Percentiles rank a stretch among this genome's conserved stretches.
Evolutionary conservation across 1,140 invertebrate species (phyloP).

Genomic region (Lysiphlebus fabarum): DNA sequence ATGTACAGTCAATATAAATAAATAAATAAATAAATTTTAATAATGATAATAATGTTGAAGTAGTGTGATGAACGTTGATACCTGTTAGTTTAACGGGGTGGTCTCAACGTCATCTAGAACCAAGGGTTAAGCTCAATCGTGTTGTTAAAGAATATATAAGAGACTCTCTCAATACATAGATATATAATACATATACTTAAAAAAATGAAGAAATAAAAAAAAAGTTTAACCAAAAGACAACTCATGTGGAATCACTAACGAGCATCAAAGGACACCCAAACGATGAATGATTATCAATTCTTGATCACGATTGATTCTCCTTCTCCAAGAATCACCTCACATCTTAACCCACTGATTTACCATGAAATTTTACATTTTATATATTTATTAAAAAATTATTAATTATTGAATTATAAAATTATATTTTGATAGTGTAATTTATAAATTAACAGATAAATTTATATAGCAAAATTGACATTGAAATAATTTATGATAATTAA

Average conservation of each 20-base stretch:
- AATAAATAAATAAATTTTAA: slow-evolving; percentile 11
- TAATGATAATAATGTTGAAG: slow-evolving; percentile 28
- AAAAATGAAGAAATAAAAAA: slow-evolving; percentile 32
- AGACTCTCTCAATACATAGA: not conserved
- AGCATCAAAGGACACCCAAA: slow-evolving; percentile 45
- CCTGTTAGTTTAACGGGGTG: slow-evolving; percentile 47
- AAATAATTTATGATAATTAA: too few relatives aligned
- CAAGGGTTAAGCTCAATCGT: not conserved
- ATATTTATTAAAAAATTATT: too few relatives aligned
- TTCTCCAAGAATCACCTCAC: too few relatives aligned
- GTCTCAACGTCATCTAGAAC: slow-evolving; percentile 39
- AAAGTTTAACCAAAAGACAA: slow-evolving; percentile 31
- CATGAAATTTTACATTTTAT: too few relatives aligned
- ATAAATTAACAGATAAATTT: too few relatives aligned
- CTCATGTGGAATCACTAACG: slow-evolving; percentile 52
- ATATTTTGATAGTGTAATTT: too few relatives aligned
- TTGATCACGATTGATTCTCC: slow-evolving; percentile 8
- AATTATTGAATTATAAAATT: too few relatives aligned
- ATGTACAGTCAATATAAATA: not conserved
- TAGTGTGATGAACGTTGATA: slow-evolving; percentile 46
- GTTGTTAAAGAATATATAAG: not conserved
- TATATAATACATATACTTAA: slow-evolving; percentile 21
- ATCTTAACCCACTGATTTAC: too few relatives aligned
- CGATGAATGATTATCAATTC: slow-evolving; percentile 39
- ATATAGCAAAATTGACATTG: too few relatives aligned